Percentiles rank a stretch among this genome's conserved stretches.
Evolutionary conservation across 1,140 invertebrate genomes (phyloP).

Genomic region (Temnothorax longispinosus): DNA sequence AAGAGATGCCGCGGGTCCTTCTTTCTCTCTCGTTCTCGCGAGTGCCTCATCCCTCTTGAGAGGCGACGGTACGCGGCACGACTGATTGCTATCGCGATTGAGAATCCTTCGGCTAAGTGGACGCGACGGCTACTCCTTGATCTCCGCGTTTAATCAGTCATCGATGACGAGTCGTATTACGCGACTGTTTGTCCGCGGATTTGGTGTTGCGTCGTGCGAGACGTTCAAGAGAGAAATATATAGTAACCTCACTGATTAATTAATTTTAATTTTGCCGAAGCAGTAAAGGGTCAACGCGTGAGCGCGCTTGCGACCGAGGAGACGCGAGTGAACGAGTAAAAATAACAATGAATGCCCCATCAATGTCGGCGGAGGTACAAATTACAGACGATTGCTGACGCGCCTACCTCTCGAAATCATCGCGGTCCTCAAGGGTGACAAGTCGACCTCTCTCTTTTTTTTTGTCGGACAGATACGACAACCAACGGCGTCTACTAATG

Average conservation of each 20-base stretch:
- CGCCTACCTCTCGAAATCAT: slow-evolving; percentile 72
- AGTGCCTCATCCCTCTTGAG: slow-evolving; percentile 22
- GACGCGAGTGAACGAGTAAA: slow-evolving; percentile 68
- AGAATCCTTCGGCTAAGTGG: slow-evolving; percentile 61
- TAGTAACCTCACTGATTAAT: slow-evolving; percentile 11
- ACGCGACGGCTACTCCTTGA: slow-evolving; percentile 56
- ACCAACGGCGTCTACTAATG: slow-evolving; percentile 51
- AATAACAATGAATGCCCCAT: slow-evolving; percentile 79
- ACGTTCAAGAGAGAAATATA: background rate
- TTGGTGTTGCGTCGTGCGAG: slow-evolving; percentile 55
- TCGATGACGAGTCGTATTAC: slow-evolving; percentile 55
- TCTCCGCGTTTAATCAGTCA: slow-evolving; percentile 46
- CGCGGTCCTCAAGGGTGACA: slow-evolving; percentile 78
- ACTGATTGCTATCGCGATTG: slow-evolving; percentile 59
- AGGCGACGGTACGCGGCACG: slow-evolving; percentile 32
- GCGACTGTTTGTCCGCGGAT: slow-evolving; percentile 34
- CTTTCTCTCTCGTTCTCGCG: background rate
- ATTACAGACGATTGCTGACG: slow-evolving; percentile 81
- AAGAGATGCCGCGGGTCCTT: slow-evolving; percentile 10
- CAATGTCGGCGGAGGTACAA: slow-evolving; percentile 79
- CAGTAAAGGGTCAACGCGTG: background rate
- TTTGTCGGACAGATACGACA: slow-evolving; percentile 24
- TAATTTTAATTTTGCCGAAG: slow-evolving; percentile 4
- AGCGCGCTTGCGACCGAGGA: slow-evolving; percentile 54
- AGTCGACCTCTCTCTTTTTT: slow-evolving; percentile 62